Evolutionary conservation across 1,140 invertebrate genomes (phyloP).

Genomic region (Pectinophora gossypiella): DNA sequence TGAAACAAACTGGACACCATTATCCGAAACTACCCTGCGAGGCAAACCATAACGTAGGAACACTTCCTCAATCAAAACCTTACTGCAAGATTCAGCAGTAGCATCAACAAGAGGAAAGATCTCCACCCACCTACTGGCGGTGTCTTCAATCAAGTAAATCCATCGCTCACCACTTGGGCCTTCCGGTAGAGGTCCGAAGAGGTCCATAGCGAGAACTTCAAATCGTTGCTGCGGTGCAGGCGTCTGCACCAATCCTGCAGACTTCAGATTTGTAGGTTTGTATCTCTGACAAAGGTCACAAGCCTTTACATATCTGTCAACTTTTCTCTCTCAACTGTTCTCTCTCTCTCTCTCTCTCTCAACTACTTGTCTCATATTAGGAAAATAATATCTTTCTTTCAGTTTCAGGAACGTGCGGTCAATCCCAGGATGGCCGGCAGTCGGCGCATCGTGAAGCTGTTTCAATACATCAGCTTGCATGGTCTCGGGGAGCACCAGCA

Average conservation of each 20-base stretch:
- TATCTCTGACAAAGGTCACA: conserved; percentile 23
- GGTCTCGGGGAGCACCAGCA: neutral
- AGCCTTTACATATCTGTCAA: conserved; percentile 24
- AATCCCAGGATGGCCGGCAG: conserved; percentile 33
- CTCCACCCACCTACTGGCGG: conserved; percentile 19
- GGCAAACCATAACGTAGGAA: too few species aligned
- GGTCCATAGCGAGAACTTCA: conserved; percentile 30
- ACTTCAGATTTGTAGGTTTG: conserved; percentile 23
- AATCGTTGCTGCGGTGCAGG: conserved; percentile 22
- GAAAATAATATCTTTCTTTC: neutral
- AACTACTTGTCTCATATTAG: conserved; percentile 8
- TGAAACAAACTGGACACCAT: conserved; percentile 24
- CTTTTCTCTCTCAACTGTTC: conserved; percentile 10
- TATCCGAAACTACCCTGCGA: too few species aligned
- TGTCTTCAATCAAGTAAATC: too few species aligned
- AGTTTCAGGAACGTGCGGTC: conserved; percentile 18
- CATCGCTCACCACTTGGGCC: conserved; percentile 18
- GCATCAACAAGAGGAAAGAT: conserved; percentile 25
- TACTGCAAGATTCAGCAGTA: conserved; percentile 28
- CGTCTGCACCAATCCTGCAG: conserved; percentile 34
- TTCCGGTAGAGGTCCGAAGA: conserved; percentile 33
- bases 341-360: too few species aligned
- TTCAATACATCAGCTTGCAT: neutral
- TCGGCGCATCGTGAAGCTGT: conserved; percentile 28
- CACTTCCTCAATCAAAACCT: too few species aligned